Evolutionary conservation across 1,140 invertebrate species (phyloP).

Genomic region (Antheraea pernyi): DNA sequence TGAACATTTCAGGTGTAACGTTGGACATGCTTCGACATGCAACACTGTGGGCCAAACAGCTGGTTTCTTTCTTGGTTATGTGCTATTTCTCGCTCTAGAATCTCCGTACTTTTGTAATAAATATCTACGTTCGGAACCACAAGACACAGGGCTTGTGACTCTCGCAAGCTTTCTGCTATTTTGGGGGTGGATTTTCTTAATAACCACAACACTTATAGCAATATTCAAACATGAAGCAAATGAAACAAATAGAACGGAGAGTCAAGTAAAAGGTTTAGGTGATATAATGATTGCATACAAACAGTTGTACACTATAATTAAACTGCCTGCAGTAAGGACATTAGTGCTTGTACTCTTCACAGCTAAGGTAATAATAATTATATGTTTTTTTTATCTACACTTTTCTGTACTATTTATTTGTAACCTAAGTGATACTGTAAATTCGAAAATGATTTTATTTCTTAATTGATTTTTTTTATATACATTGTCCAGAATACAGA

Average conservation of each 20-base stretch:
- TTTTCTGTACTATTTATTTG: too few relatives aligned
- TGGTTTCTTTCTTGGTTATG: constrained; percentile 98
- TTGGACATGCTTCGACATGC: constrained; percentile 99
- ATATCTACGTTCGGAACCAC: constrained; percentile 90
- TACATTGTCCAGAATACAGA: too few relatives aligned
- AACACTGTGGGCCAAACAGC: constrained; percentile 99
- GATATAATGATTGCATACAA: constrained; percentile 91
- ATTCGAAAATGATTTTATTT: too few relatives aligned
- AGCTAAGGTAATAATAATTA: constrained; percentile 85
- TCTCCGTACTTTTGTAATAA: constrained; percentile 97
- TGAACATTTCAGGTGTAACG: constrained; percentile 85
- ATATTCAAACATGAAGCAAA: constrained; percentile 92
- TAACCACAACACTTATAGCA: constrained; percentile 94
- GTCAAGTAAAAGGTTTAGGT: constrained; percentile 52
- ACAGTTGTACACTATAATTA: constrained; percentile 90
- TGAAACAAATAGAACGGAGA: constrained; percentile 49
- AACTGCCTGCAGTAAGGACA: constrained; percentile 88
- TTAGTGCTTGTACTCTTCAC: constrained; percentile 93
- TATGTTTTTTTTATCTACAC: not conserved
- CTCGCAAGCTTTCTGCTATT: constrained; percentile 96
- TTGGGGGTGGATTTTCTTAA: constrained; percentile 95
- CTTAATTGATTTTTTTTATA: too few relatives aligned
- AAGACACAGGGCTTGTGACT: constrained; percentile 88
- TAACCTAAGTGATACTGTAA: too few relatives aligned
- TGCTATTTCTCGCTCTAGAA: constrained; percentile 98